These are phyloP conservation scores for Garrulus glandarius DNA, from an alignment of 2,797 vertebrate genomes.

Conservation along the genomic window DNA sequence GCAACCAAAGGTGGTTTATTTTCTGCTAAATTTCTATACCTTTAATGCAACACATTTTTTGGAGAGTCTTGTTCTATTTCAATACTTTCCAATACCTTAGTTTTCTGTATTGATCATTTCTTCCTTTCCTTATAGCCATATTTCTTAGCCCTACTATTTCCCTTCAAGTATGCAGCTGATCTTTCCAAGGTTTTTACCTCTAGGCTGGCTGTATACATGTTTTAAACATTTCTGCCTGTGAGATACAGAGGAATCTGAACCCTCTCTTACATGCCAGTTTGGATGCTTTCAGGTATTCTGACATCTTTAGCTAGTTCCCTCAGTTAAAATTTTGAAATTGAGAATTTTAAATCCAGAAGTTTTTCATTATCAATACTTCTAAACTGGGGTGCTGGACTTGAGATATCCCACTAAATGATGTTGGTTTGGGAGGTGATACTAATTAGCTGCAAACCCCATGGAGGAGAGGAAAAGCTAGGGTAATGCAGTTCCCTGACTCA, in stretches of 20 bases:
- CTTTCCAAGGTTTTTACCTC: neutral
- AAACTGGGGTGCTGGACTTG: neutral
- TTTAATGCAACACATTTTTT: neutral
- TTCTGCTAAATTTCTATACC: neutral
- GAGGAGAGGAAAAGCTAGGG: neutral
- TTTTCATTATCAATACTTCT: neutral
- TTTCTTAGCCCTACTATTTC: neutral
- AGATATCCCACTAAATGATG: neutral
- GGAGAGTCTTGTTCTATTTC: neutral
- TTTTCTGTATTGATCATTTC: neutral
- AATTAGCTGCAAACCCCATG: neutral
- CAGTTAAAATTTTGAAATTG: neutral
- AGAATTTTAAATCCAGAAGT: neutral
- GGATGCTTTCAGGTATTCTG: neutral
- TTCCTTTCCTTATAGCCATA: neutral
- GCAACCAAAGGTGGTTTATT: neutral
- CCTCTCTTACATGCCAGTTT: neutral
- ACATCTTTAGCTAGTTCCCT: neutral
- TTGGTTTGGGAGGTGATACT: neutral
- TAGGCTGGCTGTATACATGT: neutral
- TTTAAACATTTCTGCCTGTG: neutral
- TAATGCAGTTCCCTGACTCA: neutral
- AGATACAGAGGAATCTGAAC: neutral
- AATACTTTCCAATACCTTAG: neutral
- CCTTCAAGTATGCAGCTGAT: neutral